These are phyloP conservation scores for Aurelia coerulea DNA, from an alignment of 30 jellyfish, hydroid and myxozoan species.

Conservation along the genomic window DNA sequence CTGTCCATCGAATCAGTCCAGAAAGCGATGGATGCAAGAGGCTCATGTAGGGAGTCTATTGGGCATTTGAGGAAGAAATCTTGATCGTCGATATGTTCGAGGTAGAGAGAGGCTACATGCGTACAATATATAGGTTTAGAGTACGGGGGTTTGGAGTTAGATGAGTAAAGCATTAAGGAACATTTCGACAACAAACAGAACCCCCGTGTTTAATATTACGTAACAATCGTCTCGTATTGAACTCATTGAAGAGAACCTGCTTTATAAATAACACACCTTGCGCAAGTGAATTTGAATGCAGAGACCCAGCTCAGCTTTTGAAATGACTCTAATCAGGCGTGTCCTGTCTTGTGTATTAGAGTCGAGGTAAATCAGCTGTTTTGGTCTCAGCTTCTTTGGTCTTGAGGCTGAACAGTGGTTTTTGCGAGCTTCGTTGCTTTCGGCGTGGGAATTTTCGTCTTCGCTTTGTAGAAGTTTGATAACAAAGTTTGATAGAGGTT, in stretches of 20 bases:
- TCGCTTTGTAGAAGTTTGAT: not conserved
- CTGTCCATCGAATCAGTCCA: no score
- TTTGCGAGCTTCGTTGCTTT: not conserved
- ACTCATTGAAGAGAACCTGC: conserved; percentile 29
- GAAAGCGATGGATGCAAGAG: no score
- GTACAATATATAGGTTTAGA: no score
- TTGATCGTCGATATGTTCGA: no score
- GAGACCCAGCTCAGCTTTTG: not conserved
- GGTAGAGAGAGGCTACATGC: no score
- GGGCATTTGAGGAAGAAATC: no score
- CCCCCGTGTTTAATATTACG: conserved; percentile 21
- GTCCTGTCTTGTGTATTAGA: conserved; percentile 50
- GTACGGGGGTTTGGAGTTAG: no score
- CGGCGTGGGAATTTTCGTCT: not conserved
- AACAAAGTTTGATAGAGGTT: no score
- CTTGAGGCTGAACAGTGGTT: no score
- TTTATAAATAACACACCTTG: conserved; percentile 9
- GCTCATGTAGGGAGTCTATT: no score
- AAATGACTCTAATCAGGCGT: conserved; percentile 52
- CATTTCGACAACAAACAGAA: not conserved
- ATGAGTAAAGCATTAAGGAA: not conserved
- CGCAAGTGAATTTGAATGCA: conserved; percentile 34
- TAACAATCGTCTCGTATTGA: conserved; percentile 25
- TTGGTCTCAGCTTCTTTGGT: conserved; percentile 15
- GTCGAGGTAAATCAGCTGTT: conserved; percentile 54